These are phyloP conservation scores for Takifugu rubripes DNA, from an alignment of 2,797 vertebrate genomes.

Conservation along the genomic window DNA sequence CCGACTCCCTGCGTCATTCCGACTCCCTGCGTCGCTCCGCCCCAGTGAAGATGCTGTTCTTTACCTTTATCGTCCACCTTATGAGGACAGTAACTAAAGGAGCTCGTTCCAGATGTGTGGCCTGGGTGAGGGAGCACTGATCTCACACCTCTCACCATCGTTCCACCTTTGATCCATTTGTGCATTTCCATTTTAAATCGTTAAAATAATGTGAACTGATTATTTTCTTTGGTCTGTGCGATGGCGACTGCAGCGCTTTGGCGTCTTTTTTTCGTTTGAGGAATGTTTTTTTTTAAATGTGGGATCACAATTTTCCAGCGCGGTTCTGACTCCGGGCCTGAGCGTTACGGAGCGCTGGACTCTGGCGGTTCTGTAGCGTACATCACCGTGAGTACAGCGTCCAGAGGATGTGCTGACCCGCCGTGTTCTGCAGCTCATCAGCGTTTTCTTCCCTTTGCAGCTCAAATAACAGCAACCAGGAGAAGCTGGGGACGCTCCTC, in stretches of 20 bases:
- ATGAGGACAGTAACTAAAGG: no score
- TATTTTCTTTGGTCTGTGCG: conserved; percentile 9
- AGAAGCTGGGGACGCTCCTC: no score
- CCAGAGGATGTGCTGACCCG: no score
- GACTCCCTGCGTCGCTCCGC: no score
- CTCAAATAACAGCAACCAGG: conserved; percentile 31
- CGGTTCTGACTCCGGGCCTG: conserved; percentile 24
- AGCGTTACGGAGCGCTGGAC: conserved; percentile 49
- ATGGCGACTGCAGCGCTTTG: conserved; percentile 25
- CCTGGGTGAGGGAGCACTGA: no score
- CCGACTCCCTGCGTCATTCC: no score
- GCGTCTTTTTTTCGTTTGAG: not conserved
- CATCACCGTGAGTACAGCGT: conserved; percentile 66
- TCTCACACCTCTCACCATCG: no score
- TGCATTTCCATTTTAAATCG: not conserved
- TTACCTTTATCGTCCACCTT: no score
- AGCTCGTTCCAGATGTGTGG: no score
- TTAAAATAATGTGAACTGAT: conserved; percentile 4
- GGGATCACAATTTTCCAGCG: conserved; percentile 45
- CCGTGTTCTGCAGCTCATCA: not conserved
- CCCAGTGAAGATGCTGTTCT: no score
- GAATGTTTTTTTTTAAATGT: not conserved
- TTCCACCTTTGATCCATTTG: no score
- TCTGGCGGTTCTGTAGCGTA: conserved; percentile 53
- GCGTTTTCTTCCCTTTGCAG: conserved; percentile 38